phyloP scores from a whole-genome alignment of 1,140 invertebrate genomes.

The Coptotermes formosanus region DNA sequence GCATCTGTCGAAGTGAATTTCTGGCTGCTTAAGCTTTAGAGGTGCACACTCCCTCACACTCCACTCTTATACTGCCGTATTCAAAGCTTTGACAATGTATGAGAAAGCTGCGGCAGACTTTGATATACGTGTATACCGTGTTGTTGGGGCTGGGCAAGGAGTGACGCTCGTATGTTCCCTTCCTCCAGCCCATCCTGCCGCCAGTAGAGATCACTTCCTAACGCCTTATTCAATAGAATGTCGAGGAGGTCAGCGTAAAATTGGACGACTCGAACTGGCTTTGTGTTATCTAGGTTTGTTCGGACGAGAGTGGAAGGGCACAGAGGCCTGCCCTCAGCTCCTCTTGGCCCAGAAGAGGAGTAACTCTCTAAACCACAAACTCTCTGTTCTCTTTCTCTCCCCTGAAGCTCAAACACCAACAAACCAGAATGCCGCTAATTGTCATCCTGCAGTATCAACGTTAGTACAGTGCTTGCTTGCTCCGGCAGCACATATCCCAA shows the following conservation, averaged over 20 bases:
- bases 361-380: not conserved
- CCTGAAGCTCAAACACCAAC: not conserved
- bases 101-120: not conserved
- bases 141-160: not conserved
- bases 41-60: not conserved
- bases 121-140: not conserved
- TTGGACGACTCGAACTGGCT: not conserved
- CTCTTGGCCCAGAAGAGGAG: not conserved
- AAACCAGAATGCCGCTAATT: not conserved
- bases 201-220: not conserved
- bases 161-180: not conserved
- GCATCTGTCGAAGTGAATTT: not conserved
- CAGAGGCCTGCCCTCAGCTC: too few relatives aligned
- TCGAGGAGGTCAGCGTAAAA: conserved; percentile 10
- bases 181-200: not conserved
- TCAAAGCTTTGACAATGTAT: not conserved
- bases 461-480: too few relatives aligned
- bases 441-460: not conserved
- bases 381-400: too few relatives aligned
- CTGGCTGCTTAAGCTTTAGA: not conserved
- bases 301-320: not conserved
- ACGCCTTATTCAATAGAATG: conserved; percentile 16
- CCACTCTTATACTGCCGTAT: not conserved
- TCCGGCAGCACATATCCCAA: too few relatives aligned
- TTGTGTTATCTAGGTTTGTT: not conserved